These are phyloP conservation scores for Tachycineta bicolor DNA, from an alignment of 2,113 vertebrate species.

Conservation along the genomic window DNA sequence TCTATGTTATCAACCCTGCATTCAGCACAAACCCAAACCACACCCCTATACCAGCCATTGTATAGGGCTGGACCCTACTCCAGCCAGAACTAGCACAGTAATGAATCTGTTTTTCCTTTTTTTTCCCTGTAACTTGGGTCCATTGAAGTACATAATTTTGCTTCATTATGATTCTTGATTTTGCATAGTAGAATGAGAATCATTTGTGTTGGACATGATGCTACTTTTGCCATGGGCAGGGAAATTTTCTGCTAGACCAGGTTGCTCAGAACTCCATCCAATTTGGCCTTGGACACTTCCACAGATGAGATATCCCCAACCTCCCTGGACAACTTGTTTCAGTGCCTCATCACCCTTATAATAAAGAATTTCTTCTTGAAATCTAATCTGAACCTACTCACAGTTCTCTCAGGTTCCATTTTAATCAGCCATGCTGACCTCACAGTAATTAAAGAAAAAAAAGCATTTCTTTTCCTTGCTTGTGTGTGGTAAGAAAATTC, in stretches of 20 bases:
- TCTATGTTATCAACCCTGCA: background rate
- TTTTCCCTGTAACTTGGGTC: background rate
- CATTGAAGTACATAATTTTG: background rate
- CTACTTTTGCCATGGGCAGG: too few species aligned
- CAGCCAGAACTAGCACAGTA: background rate
- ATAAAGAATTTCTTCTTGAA: background rate
- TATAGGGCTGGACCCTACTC: too few species aligned
- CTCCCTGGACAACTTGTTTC: background rate
- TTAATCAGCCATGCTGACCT: background rate
- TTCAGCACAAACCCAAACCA: background rate
- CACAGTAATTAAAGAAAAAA: background rate
- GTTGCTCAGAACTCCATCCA: background rate
- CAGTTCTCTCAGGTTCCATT: background rate
- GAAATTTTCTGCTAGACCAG: background rate
- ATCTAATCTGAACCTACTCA: background rate
- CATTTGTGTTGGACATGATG: background rate
- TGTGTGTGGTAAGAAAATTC: background rate
- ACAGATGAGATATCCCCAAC: background rate
- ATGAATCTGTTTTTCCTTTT: background rate
- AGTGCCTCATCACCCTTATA: background rate
- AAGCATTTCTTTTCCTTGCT: background rate
- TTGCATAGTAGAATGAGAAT: background rate
- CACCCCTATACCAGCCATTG: background rate
- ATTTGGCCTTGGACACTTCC: background rate
- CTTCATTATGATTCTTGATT: background rate